Evolutionary conservation across 1,140 invertebrate genomes (phyloP).

Genomic region (Caenorhabditis briggsae): DNA sequence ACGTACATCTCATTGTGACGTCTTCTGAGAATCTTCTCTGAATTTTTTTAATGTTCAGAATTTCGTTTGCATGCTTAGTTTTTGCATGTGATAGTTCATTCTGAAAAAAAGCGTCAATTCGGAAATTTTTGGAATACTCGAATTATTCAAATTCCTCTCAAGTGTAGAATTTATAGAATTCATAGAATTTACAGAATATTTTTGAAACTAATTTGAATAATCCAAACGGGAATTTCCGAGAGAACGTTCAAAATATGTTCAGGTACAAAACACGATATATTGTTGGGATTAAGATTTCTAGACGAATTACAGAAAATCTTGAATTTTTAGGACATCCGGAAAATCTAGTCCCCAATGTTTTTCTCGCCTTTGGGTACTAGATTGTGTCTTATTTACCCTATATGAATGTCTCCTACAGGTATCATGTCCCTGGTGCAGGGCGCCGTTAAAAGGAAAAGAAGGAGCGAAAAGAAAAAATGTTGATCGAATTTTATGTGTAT

Average conservation of each 20-base stretch:
- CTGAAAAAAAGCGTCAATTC: neutral
- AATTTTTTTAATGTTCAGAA: constrained; percentile 1
- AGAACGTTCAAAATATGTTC: constrained; percentile 9
- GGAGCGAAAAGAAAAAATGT: neutral
- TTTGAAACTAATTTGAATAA: neutral
- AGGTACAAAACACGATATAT: neutral
- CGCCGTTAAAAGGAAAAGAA: neutral
- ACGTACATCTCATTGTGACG: constrained; percentile 37
- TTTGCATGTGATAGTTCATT: constrained; percentile 1
- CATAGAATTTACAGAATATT: neutral
- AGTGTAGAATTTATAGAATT: neutral
- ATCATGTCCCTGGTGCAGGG: constrained; percentile 16
- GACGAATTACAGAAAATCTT: neutral
- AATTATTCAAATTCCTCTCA: constrained; percentile 19
- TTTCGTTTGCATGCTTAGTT: neutral
- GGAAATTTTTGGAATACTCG: neutral
- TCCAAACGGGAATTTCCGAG: neutral
- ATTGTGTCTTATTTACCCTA: neutral
- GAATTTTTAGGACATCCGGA: no score
- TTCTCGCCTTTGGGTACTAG: constrained; percentile 12
- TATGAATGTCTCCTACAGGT: neutral
- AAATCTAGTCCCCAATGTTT: neutral
- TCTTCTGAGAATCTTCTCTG: neutral
- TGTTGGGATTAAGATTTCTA: neutral
- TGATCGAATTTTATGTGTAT: constrained; percentile 20